Evolutionary conservation across 2,113 vertebrate species (phyloP).

Genomic region (Phrynosoma blainvillii): DNA sequence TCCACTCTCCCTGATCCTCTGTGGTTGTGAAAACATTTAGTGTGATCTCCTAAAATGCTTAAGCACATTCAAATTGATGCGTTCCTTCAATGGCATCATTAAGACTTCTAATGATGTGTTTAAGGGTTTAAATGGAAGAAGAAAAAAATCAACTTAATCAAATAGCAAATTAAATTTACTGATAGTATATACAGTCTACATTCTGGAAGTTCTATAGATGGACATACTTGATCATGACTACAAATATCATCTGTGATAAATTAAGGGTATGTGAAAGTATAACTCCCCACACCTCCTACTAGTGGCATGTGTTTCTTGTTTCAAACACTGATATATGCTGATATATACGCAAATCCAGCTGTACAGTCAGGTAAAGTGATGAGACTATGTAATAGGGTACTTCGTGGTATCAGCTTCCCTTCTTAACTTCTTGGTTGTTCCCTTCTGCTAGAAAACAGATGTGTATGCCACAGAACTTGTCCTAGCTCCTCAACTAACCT

Average conservation of each 20-base stretch:
- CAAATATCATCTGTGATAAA: not conserved
- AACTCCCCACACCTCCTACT: not conserved
- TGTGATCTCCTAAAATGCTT: not conserved
- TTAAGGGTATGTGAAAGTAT: not conserved
- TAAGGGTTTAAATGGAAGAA: not conserved
- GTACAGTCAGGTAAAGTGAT: too few relatives aligned
- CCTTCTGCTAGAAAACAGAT: too few relatives aligned
- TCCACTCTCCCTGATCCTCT: not conserved
- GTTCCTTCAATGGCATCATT: not conserved
- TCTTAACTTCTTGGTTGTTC: too few relatives aligned
- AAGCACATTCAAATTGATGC: not conserved
- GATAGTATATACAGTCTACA: slow-evolving; percentile 8
- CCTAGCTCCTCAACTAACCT: too few relatives aligned
- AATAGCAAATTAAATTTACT: not conserved
- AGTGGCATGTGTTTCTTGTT: too few relatives aligned
- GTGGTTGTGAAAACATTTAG: not conserved
- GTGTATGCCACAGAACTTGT: too few relatives aligned
- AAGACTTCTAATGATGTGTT: not conserved
- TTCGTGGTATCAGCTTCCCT: too few relatives aligned
- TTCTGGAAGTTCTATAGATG: not conserved
- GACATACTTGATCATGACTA: not conserved
- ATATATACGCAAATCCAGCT: not conserved
- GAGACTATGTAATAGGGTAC: too few relatives aligned
- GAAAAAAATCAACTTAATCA: not conserved
- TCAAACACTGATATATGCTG: not conserved